phyloP scores from a whole-genome alignment of 2,888 invertebrate genomes.

The Magallana nippona region DNA sequence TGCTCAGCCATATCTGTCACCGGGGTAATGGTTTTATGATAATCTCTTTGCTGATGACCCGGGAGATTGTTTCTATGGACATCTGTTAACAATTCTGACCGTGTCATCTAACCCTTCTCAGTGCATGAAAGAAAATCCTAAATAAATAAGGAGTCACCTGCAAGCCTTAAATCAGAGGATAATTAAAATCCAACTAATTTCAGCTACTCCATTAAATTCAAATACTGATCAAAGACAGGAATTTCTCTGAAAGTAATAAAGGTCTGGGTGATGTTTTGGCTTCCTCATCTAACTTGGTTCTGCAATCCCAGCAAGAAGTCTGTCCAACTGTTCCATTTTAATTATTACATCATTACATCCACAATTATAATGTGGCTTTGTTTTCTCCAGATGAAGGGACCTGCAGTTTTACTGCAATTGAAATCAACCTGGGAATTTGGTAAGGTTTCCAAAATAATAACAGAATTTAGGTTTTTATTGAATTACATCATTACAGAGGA shows the following conservation, averaged over 20 bases:
- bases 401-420: slow-evolving; percentile 22
- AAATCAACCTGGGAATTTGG: slow-evolving; percentile 12
- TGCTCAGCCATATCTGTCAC: neutral
- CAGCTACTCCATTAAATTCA: slow-evolving; percentile 12
- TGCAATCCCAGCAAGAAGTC: neutral
- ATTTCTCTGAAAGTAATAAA: slow-evolving; percentile 3
- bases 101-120: slow-evolving; percentile 16
- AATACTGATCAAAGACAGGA: slow-evolving; percentile 3
- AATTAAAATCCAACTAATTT: slow-evolving; percentile 29
- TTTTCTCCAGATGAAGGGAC: slow-evolving; percentile 8
- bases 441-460: slow-evolving; percentile 22
- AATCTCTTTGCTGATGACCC: neutral
- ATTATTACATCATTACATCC: slow-evolving; percentile 33
- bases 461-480: slow-evolving; percentile 32
- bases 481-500: slow-evolving; percentile 18
- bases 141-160: slow-evolving; percentile 29
- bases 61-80: neutral
- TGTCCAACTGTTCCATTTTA: slow-evolving; percentile 6
- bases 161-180: slow-evolving; percentile 25
- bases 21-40: neutral
- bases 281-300: neutral
- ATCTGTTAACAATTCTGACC: slow-evolving; percentile 7
- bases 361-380: neutral
- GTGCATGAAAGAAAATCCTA: neutral
- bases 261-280: neutral